Evolutionary conservation across 2,888 invertebrate genomes (phyloP).

Genomic region (Drosophila testacea): DNA sequence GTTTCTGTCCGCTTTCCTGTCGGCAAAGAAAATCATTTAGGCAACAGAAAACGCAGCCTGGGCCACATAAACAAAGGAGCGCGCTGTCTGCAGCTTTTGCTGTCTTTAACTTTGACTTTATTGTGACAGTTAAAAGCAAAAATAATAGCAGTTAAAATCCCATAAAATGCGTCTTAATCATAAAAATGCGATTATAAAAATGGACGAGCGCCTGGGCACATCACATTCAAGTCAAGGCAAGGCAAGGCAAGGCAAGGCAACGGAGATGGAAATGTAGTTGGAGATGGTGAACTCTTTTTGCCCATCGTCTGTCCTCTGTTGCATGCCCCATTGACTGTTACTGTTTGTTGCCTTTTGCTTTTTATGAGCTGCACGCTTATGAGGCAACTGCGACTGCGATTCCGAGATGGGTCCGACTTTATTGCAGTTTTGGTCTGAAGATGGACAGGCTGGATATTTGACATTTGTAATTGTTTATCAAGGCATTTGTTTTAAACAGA

Average conservation of each 20-base stretch:
- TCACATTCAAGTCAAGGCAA: constrained; percentile 19
- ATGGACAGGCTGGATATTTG: constrained; percentile 36
- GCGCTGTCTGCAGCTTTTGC: constrained; percentile 65
- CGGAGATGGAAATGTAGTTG: background rate
- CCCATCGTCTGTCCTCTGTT: background rate
- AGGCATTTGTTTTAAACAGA: constrained; percentile 34
- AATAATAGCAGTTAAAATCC: constrained; percentile 81
- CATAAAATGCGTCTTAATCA: constrained; percentile 83
- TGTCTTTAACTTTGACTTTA: constrained; percentile 80
- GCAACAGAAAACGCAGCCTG: constrained; percentile 33
- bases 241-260: background rate
- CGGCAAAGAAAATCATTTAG: constrained; percentile 26
- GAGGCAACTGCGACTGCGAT: constrained; percentile 24
- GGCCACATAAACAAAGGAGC: constrained; percentile 66
- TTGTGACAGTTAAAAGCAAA: constrained; percentile 81
- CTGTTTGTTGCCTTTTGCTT: constrained; percentile 34
- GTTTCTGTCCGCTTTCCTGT: background rate
- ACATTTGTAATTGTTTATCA: constrained; percentile 74
- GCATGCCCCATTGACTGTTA: constrained; percentile 35
- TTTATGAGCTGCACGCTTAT: constrained; percentile 75
- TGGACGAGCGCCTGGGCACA: constrained; percentile 54
- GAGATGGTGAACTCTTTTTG: constrained; percentile 54
- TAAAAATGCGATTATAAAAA: constrained; percentile 82
- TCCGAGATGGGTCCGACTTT: constrained; percentile 49
- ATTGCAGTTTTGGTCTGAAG: constrained; percentile 61